These are phyloP conservation scores for Colinus virginianus DNA, from an alignment of 2,113 vertebrate species.

Conservation along the genomic window DNA sequence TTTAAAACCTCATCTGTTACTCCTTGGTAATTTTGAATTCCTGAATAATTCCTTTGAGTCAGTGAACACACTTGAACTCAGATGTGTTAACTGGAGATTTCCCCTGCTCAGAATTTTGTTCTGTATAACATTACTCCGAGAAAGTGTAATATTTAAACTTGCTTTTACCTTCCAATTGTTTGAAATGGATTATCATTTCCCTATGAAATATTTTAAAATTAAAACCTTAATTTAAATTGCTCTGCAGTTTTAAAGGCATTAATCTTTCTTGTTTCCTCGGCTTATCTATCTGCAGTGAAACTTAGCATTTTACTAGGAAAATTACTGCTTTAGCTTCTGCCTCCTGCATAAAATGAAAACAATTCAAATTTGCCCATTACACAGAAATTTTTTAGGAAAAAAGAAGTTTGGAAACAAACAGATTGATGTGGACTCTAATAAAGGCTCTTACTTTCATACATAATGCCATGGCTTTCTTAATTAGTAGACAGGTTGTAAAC, in stretches of 20 bases:
- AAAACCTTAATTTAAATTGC: slow-evolving; percentile 39
- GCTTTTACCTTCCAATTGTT: not conserved
- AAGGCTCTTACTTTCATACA: not conserved
- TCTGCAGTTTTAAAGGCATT: not conserved
- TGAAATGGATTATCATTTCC: not conserved
- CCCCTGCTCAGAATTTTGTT: not conserved
- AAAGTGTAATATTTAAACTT: not conserved
- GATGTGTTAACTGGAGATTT: not conserved
- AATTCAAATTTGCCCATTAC: not conserved
- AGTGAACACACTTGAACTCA: not conserved
- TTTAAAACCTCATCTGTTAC: not conserved
- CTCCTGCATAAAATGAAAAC: not conserved
- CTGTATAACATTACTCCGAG: not conserved
- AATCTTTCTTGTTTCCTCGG: not conserved
- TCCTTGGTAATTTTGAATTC: not conserved
- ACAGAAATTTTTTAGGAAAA: not conserved
- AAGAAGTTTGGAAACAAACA: not conserved
- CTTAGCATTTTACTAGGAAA: not conserved
- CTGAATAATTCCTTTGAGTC: not conserved
- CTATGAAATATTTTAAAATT: not conserved
- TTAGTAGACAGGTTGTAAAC: not conserved
- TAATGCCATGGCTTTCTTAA: not conserved
- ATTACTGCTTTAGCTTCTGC: not conserved
- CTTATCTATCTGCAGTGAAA: not conserved
- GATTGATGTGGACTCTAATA: not conserved